Percentiles rank a stretch among this genome's conserved stretches.
Evolutionary conservation across 1,140 invertebrate genomes (phyloP).

Genomic region (Triops longicaudatus): DNA sequence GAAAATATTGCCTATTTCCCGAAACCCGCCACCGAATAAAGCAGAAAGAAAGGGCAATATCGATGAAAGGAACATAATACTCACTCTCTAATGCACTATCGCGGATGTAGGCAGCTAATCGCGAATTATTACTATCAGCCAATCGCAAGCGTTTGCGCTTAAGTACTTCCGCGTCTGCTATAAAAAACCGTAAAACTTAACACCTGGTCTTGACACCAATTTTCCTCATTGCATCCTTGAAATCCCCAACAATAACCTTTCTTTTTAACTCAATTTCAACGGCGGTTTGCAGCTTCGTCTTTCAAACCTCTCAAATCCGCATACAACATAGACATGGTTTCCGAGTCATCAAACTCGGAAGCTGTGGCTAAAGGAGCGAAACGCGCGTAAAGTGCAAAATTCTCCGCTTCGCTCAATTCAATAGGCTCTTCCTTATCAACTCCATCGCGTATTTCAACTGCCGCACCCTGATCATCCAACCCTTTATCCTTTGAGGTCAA

Average conservation of each 20-base stretch:
- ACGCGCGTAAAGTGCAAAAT: conserved; percentile 73
- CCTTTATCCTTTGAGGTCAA: neutral
- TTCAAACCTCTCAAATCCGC: conserved; percentile 24
- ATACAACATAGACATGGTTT: conserved; percentile 28
- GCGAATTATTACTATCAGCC: conserved; percentile 28
- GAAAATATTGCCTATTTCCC: neutral
- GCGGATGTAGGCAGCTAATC: conserved; percentile 26
- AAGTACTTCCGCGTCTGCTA: conserved; percentile 30
- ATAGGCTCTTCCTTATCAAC: conserved; percentile 38
- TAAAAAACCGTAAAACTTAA: conserved; percentile 18
- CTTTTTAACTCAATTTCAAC: neutral
- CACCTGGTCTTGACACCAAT: neutral
- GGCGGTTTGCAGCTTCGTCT: conserved; percentile 2
- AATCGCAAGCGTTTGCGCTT: conserved; percentile 32
- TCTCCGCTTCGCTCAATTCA: conserved; percentile 71
- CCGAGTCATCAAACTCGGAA: conserved; percentile 71
- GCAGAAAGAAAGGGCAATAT: neutral
- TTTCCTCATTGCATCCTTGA: no score
- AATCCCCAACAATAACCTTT: neutral
- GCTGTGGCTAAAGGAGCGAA: conserved; percentile 71
- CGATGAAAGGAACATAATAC: neutral
- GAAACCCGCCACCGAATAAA: neutral
- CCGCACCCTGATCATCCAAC: neutral
- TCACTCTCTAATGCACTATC: conserved; percentile 28
- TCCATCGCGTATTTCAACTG: neutral